Percentiles rank a stretch among this genome's conserved stretches.
Conservation (phyloP, 2,888 invertebrate species). For the Phrixothrix hirtus region DNA sequence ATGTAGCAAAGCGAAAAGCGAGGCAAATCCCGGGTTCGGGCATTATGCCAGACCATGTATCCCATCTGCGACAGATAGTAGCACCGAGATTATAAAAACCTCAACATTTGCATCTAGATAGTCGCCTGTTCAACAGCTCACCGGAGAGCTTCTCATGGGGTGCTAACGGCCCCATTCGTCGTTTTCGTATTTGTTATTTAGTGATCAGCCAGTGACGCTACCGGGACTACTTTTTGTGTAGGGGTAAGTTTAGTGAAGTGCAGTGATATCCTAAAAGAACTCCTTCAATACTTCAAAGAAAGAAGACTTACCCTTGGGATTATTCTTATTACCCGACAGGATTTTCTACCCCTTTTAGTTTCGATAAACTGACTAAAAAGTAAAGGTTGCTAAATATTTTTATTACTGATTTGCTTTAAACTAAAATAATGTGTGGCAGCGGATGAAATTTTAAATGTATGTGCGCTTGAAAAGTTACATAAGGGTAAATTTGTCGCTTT, state of each 20-base stretch:
- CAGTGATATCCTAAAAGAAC: slow-evolving; percentile 11
- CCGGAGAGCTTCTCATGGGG: slow-evolving; percentile 26
- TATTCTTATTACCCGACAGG: slow-evolving; percentile 1
- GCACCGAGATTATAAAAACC: slow-evolving; percentile 64
- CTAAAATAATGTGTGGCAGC: neutral
- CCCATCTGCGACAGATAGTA: slow-evolving; percentile 58
- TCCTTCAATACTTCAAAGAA: neutral
- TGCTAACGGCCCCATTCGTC: slow-evolving; percentile 24
- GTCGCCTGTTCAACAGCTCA: slow-evolving; percentile 58
- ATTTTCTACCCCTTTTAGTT: neutral
- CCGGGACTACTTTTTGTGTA: slow-evolving; percentile 53
- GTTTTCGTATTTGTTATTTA: slow-evolving; percentile 18
- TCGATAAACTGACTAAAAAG: neutral
- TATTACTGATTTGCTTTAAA: neutral
- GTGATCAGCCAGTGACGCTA: slow-evolving; percentile 45
- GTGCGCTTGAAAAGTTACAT: slow-evolving; percentile 15
- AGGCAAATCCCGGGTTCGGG: slow-evolving; percentile 40
- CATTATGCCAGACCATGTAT: slow-evolving; percentile 37
- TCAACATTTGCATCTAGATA: slow-evolving; percentile 57
- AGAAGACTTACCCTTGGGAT: slow-evolving; percentile 12
- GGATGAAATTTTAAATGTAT: neutral
- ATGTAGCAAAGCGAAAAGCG: slow-evolving; percentile 18
- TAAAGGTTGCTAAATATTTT: neutral
- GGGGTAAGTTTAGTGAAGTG: slow-evolving; percentile 50
- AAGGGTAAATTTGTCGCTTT: slow-evolving; percentile 20